A percentile compares a stretch with the other conserved stretches of the same genome.
Evolutionary conservation across 2,113 vertebrate genomes (phyloP).

Genomic region (Tachycineta bicolor): DNA sequence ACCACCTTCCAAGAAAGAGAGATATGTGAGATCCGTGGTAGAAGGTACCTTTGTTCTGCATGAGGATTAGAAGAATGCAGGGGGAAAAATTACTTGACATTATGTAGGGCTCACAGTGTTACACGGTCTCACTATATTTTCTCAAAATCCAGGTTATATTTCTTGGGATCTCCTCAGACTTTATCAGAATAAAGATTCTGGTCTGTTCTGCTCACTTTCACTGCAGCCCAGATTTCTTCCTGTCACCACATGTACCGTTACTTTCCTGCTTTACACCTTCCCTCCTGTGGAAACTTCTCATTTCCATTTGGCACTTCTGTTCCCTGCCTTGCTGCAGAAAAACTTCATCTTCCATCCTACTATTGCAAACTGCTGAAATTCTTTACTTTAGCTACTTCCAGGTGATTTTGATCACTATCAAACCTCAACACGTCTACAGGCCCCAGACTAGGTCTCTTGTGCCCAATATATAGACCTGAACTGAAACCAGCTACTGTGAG

Average conservation of each 20-base stretch:
- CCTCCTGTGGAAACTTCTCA: background rate
- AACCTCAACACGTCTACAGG: background rate
- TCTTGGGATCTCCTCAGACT: background rate
- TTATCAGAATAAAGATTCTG: background rate
- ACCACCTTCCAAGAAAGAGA: background rate
- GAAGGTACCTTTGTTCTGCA: background rate
- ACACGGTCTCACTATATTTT: background rate
- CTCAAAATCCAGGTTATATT: background rate
- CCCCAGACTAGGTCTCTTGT: background rate
- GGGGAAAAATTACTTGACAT: background rate
- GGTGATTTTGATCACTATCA: background rate
- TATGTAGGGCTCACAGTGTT: accelerated
- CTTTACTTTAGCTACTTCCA: background rate
- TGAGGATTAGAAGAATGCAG: background rate
- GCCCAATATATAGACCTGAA: background rate
- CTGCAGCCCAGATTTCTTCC: background rate
- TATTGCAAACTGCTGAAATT: background rate
- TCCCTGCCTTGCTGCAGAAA: background rate
- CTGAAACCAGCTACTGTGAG: background rate
- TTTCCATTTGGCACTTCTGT: background rate
- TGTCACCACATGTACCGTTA: background rate
- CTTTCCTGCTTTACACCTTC: background rate
- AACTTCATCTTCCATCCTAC: background rate
- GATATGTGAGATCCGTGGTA: background rate
- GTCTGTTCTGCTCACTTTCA: background rate